These are phyloP conservation scores for Grammomys dolichurus DNA, from an alignment of 2,113 vertebrate genomes.

Conservation along the genomic window DNA sequence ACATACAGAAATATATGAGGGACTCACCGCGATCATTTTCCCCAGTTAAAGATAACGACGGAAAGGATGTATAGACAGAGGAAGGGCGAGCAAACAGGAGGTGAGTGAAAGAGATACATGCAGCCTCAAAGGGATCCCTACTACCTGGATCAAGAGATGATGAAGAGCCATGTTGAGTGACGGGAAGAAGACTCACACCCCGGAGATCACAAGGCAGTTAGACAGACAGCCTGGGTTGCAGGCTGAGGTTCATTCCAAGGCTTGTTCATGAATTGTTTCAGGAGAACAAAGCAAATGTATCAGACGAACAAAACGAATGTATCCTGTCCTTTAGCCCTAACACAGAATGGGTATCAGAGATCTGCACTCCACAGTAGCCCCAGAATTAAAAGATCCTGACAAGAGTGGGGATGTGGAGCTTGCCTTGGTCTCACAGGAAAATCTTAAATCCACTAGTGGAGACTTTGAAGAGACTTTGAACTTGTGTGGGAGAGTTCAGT, in stretches of 20 bases:
- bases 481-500: background rate
- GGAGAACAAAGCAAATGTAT: background rate
- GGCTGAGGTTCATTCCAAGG: background rate
- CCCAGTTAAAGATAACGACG: background rate
- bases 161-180: background rate
- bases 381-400: background rate
- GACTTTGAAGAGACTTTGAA: background rate
- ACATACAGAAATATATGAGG: background rate
- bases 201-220: background rate
- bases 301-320: background rate
- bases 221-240: background rate
- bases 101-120: accelerated
- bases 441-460: background rate
- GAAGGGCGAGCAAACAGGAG: background rate
- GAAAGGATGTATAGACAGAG: background rate
- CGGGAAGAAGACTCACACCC: background rate
- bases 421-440: background rate
- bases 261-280: background rate
- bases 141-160: background rate
- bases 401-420: background rate
- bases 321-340: background rate
- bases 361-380: background rate
- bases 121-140: background rate
- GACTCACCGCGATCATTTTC: background rate
- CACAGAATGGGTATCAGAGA: background rate